Evolutionary conservation across 2,113 vertebrate genomes (phyloP).

Genomic region (Mesoclemmys tuberculata): DNA sequence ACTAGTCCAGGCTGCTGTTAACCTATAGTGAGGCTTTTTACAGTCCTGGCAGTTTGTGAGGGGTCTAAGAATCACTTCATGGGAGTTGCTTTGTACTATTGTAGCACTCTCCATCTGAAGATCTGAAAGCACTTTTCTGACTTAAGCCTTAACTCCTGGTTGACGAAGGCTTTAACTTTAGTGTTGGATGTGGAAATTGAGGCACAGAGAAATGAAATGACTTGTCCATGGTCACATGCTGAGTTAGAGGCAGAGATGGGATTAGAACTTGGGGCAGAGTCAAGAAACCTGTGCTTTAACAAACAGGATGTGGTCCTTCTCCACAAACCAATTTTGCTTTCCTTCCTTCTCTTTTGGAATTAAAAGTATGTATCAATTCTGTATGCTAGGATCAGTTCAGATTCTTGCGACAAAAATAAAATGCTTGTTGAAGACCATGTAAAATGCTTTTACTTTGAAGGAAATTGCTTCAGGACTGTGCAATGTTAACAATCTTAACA

Average conservation of each 20-base stretch:
- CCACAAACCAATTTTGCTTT: neutral
- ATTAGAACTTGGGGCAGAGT: neutral
- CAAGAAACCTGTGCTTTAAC: neutral
- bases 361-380: fast-evolving
- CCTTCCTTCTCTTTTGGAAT: fast-evolving
- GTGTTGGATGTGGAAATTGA: neutral
- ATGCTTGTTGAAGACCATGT: neutral
- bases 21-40: neutral
- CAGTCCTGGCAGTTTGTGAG: neutral
- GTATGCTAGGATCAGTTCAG: neutral
- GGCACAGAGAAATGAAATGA: neutral
- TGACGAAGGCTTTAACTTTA: neutral
- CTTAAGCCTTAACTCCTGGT: neutral
- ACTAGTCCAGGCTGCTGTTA: neutral
- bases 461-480: neutral
- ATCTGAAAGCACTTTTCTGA: neutral
- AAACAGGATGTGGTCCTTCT: neutral
- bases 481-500: too few relatives aligned
- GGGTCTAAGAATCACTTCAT: neutral
- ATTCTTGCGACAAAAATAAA: neutral
- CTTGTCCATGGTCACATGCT: neutral
- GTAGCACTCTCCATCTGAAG: neutral
- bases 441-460: neutral
- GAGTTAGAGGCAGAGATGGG: neutral
- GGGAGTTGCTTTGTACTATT: neutral